Base-by-base conservation (phyloP, 2,113 vertebrate species). In the Pseudonaja textilis region DNA sequence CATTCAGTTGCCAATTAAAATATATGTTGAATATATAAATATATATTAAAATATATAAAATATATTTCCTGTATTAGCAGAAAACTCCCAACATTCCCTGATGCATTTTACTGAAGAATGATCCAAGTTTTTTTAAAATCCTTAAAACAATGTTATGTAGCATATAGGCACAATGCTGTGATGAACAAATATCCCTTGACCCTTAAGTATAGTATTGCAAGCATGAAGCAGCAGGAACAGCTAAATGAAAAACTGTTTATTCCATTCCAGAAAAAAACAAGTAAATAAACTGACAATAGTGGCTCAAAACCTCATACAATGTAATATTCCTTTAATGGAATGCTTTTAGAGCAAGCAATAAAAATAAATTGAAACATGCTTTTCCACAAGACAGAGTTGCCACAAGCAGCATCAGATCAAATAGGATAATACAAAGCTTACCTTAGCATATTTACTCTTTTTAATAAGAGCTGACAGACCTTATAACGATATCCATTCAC, bases 331-430 rank as follows among this genome's bases (percentile, higher is more conserved):
- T 96, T 97, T 97, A 97, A 98, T 97, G 97, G 97, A 98, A 97
- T 96, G 96, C 97, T 98, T 98, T 98, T 98, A 98, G 97, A 98
- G 97, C 93, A 95, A 96, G 97, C 96, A 95, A 97, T 98, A 98
- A 98, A 98, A 98, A 98, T 96, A 97, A 97, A 98, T 97, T 97
- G 97, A 94, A 96, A 97, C 97, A 92, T 96, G 96, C 95, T 97
- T 96, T 97, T 97, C 95, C 95, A 96, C 94, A 95, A 96, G 96
- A 91, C 97, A 93, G 96, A 97, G 96, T 97, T 97, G 97, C 96
- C 96, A 94, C 95, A 87, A 96, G 96, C 96, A 95, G 94, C 95
- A 69, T 95, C 95, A 95, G 97, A 97, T 96, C 96, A 96, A 96
- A 96, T 95, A 95, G 97, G 97, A 96, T 94, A 97, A 96, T 97